Conservation (phyloP, 2,113 vertebrate species). For the Anser brachyrhynchus region DNA sequence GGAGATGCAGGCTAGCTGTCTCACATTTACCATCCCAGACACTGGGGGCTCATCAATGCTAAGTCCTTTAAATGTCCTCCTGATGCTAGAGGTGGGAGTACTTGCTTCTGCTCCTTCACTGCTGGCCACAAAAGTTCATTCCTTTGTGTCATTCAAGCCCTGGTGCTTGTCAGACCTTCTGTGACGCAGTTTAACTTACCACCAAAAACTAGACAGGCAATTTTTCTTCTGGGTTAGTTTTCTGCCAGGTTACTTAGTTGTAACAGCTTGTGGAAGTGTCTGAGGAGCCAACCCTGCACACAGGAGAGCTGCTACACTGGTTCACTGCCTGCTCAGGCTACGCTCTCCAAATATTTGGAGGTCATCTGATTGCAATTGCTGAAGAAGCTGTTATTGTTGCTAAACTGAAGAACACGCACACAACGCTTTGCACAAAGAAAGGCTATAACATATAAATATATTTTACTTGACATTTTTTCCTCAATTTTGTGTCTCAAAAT, state of each 20-base stretch:
- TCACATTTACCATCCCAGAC: neutral
- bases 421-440: neutral
- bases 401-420: neutral
- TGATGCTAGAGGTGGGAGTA: neutral
- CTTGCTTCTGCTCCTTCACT: neutral
- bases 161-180: neutral
- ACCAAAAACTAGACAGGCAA: neutral
- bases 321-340: neutral
- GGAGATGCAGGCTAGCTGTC: neutral
- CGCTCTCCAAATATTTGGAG: neutral
- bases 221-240: neutral
- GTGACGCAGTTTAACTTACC: neutral
- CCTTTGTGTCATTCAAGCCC: fast-evolving
- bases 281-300: neutral
- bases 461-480: neutral
- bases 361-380: neutral
- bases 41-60: neutral
- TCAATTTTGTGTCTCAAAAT: neutral
- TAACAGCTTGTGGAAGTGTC: neutral
- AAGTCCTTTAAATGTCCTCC: neutral
- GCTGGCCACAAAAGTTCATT: neutral
- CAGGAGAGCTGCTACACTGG: neutral
- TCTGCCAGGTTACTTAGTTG: neutral
- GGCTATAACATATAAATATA: fast-evolving
- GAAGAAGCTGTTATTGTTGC: neutral